These are phyloP conservation scores for Leptopterna dolabrata DNA, from an alignment of 2,888 invertebrate genomes.

Conservation along the genomic window DNA sequence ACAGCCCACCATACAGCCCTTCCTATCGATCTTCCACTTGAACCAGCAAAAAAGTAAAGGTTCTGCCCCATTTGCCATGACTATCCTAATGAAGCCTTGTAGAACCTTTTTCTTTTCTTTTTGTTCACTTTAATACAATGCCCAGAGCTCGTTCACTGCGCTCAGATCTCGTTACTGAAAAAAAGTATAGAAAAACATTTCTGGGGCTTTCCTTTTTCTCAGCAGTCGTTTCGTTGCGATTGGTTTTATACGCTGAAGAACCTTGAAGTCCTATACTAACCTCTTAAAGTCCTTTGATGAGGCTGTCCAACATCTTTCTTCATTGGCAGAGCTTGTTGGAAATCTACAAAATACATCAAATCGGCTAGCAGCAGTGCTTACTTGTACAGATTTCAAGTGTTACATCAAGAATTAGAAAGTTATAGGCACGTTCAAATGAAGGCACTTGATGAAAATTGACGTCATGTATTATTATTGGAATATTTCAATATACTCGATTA, in stretches of 20 bases:
- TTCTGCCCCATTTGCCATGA: slow-evolving; percentile 1
- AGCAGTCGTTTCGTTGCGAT: not conserved
- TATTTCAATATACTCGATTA: no score
- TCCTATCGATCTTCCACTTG: not conserved
- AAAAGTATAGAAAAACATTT: not conserved
- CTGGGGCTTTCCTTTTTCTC: not conserved
- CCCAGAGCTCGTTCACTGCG: not conserved
- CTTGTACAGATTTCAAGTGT: no score
- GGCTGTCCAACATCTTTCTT: not conserved
- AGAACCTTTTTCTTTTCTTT: slow-evolving; percentile 20
- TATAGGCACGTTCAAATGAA: no score
- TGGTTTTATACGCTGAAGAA: not conserved
- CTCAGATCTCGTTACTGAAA: not conserved
- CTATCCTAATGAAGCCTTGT: slow-evolving; percentile 18
- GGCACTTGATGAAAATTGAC: no score
- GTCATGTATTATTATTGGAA: no score
- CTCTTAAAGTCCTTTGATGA: not conserved
- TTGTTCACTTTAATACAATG: not conserved
- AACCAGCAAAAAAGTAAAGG: not conserved
- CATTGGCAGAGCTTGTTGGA: not conserved
- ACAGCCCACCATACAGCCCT: not conserved
- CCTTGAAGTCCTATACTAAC: no score
- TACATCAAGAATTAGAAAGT: no score
- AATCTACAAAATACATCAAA: no score
- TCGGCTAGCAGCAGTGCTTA: no score